Percentiles rank a stretch among this genome's conserved stretches.
These are phyloP conservation scores for Actinemys pallida DNA, from an alignment of 2,113 vertebrate genomes.

Conservation along the genomic window DNA sequence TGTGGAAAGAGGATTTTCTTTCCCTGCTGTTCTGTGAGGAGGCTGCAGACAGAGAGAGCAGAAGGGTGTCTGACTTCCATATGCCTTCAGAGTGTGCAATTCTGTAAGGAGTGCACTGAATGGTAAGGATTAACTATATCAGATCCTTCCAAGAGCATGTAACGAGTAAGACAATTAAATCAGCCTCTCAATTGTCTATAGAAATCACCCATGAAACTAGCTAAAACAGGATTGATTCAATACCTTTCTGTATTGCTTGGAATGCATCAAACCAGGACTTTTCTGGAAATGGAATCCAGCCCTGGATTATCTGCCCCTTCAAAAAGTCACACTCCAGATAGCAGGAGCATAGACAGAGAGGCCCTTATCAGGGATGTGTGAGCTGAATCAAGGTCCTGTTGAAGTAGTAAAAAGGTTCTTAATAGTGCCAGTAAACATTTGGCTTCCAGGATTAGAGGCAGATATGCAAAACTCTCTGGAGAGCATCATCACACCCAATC, in stretches of 20 bases:
- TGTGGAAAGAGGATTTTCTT: conserved; percentile 49
- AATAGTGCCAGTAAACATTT: neutral
- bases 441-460: neutral
- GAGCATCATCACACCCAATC: neutral
- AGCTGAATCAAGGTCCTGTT: neutral
- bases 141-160: conserved; percentile 51
- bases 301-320: neutral
- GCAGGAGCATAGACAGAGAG: neutral
- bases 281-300: neutral
- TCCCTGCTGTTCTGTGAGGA: conserved; percentile 21
- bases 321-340: neutral
- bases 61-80: neutral
- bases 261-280: neutral
- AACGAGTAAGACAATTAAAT: conserved; percentile 53
- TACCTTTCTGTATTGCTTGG: neutral
- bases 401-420: rapidly evolving
- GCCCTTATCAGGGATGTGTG: rapidly evolving
- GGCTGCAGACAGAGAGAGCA: conserved; percentile 32
- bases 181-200: neutral
- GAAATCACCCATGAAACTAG: conserved; percentile 40
- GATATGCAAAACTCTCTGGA: rapidly evolving
- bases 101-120: neutral
- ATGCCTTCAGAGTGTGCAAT: neutral
- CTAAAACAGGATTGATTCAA: conserved; percentile 21
- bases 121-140: conserved; percentile 18